Evolutionary conservation across 2,888 invertebrate genomes (phyloP).

Genomic region (Tubulanus polymorphus): DNA sequence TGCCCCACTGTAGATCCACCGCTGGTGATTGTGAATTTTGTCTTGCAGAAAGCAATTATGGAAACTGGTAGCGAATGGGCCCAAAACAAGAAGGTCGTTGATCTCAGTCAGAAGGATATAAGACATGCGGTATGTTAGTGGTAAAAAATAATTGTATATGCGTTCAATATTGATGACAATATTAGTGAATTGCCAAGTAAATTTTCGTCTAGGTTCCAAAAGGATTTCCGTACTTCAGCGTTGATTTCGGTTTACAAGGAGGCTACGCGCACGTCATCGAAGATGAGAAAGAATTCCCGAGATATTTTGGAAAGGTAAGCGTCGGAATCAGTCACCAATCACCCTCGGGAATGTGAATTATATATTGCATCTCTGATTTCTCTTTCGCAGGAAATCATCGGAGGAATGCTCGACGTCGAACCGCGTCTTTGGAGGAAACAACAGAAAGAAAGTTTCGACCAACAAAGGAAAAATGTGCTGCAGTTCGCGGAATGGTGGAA

Average conservation of each 20-base stretch:
- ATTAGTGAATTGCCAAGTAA: neutral
- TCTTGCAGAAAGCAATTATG: conserved; percentile 76
- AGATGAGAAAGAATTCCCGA: conserved; percentile 80
- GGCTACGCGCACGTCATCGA: conserved; percentile 98
- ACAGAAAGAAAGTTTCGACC: conserved; percentile 68
- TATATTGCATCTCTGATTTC: conserved; percentile 4
- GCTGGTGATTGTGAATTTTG: neutral
- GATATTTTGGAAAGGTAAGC: conserved; percentile 81
- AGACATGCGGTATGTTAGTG: conserved; percentile 62
- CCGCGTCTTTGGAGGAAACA: conserved; percentile 82
- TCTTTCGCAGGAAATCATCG: conserved; percentile 72
- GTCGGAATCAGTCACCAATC: neutral
- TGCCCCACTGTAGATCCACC: neutral
- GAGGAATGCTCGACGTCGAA: conserved; percentile 88
- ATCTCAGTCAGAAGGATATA: conserved; percentile 66
- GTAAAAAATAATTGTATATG: neutral
- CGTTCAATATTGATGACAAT: neutral
- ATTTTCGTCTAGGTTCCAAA: conserved; percentile 68
- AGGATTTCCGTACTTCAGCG: conserved; percentile 90
- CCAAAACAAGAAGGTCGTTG: conserved; percentile 85
- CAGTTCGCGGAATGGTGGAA: conserved; percentile 50
- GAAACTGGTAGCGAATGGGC: conserved; percentile 96
- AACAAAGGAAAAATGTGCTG: conserved; percentile 71
- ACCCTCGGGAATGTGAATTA: neutral
- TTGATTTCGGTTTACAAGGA: conserved; percentile 81